Base-by-base conservation (phyloP, 2,113 vertebrate species). In the Notarius lentiginosus region DNA sequence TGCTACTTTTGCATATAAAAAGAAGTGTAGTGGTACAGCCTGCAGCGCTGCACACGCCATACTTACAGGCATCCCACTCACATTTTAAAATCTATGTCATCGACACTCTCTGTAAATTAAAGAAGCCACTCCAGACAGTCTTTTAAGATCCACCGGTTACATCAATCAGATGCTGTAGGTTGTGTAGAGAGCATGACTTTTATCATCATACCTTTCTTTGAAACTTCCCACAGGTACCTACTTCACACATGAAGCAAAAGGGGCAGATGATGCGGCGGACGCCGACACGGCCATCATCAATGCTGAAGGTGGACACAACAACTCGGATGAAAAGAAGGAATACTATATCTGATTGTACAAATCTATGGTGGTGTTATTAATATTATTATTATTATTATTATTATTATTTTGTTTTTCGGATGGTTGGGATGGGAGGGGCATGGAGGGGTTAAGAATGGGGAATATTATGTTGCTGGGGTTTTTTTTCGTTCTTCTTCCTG, bases 211-310 rank as follows among this genome's bases (percentile, higher is more conserved):
- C 17, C 73, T 86, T 77, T 88, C 60, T 88, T 61, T 87, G 65
- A 63, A 84, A 84, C 68, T 56, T 92, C 72, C 93, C 92, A 80
- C 96, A 99, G 98, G 98, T 94, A 99, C 97, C 90, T 99, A 99
- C 95, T 99, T 99, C 95, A 99, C 98, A 79, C 98, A 99, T 34
- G 98, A 99, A 97, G 98, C 98, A 94, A 99, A 99, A 96, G 98
- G 98, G 92, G 98, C 98, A 11, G 98, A 99, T 49, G 98, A 99
- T 58, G 98, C 98, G 0, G 98, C 98, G 75, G 98, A 99, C 68
- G 98, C 98, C 75, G 98, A 99, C 93, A 99, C 98, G 87, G 98
- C 98, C 92, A 99, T 99, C 95, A 99, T 99, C 96, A 99, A 99
- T 55, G 98, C 98, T 75, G 98, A 99, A 91, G 98, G 98, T 10